These are phyloP conservation scores for Antheraea assamensis DNA, from an alignment of 2,888 invertebrate genomes.

Conservation along the genomic window DNA sequence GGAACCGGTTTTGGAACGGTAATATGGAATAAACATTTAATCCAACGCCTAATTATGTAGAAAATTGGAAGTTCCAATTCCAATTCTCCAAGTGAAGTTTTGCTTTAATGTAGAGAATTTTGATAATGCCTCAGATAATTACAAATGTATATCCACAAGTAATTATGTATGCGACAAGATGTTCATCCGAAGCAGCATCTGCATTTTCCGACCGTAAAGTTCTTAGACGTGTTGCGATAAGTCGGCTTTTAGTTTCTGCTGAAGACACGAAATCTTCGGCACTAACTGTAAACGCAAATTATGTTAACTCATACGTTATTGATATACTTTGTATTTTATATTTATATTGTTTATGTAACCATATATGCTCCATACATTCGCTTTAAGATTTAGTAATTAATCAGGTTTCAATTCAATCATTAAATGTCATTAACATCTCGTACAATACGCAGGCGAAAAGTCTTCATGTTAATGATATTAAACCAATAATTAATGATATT, in stretches of 20 bases:
- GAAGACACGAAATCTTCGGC: not conserved
- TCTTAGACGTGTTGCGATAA: not conserved
- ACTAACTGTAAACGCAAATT: not conserved
- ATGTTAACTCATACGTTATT: not conserved
- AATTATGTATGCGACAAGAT: not conserved
- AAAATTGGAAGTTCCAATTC: not conserved
- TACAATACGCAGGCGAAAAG: not conserved
- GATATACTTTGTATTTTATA: not conserved
- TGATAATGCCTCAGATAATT: not conserved
- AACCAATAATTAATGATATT: too few relatives aligned
- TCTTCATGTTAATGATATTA: too few relatives aligned
- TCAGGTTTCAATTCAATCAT: not conserved
- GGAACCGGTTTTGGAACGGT: not conserved
- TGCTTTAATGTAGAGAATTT: not conserved
- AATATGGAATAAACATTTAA: not conserved
- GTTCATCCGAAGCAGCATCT: not conserved
- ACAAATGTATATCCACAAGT: constrained; percentile 1
- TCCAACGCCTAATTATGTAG: not conserved
- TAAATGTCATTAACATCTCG: not conserved
- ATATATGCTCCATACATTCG: not conserved
- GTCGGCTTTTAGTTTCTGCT: not conserved
- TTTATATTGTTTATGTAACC: too few relatives aligned
- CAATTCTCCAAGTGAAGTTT: not conserved
- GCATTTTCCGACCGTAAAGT: not conserved
- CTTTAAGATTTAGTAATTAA: not conserved